phyloP scores from a whole-genome alignment of 2,888 invertebrate genomes.

The Hypomecis atomaria region DNA sequence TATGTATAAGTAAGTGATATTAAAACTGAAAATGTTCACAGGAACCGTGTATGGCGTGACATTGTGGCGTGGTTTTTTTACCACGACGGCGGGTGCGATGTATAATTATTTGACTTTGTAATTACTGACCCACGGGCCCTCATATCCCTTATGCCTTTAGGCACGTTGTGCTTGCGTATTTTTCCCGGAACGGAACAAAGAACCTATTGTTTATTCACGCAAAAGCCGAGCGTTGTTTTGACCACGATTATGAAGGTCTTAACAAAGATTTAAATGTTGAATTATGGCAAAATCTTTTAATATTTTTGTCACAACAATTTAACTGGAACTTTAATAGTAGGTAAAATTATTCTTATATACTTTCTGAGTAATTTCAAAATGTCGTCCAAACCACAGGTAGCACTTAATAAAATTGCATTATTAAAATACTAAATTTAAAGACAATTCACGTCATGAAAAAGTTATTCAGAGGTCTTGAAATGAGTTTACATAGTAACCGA shows the following conservation, averaged over 20 bases:
- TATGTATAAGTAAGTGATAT: no score
- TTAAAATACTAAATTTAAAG: no score
- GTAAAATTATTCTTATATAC: no score
- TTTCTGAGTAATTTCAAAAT: no score
- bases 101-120: conserved; percentile 46
- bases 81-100: conserved; percentile 20
- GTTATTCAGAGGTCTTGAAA: no score
- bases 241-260: conserved; percentile 14
- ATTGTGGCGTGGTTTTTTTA: conserved; percentile 32
- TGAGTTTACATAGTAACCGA: no score
- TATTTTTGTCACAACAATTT: background rate
- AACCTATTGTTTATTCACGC: conserved; percentile 34
- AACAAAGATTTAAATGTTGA: conserved; percentile 20
- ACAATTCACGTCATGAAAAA: no score
- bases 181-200: conserved; percentile 35
- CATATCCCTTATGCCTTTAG: conserved; percentile 36
- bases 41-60: no score
- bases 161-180: conserved; percentile 39
- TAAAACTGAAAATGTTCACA: no score
- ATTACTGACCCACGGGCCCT: conserved; percentile 37
- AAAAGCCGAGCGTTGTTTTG: conserved; percentile 22
- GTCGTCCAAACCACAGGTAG: no score
- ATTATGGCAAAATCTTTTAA: background rate
- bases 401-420: no score
- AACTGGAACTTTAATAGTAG: no score